Evolutionary conservation across 2,797 vertebrate genomes (phyloP).

Genomic region (Taeniopygia guttata): DNA sequence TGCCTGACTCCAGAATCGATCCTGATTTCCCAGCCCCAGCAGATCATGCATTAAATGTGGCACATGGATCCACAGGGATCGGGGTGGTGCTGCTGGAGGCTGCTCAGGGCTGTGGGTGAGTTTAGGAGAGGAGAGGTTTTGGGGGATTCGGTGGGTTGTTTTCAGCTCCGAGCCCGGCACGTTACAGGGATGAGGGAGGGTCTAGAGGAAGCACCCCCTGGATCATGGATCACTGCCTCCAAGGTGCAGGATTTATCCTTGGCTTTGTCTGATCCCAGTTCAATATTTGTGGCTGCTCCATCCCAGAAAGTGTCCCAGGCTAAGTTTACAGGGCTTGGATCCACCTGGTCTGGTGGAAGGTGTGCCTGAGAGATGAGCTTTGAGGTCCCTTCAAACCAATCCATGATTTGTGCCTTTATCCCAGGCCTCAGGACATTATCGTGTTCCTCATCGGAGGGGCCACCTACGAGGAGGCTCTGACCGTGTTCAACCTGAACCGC

Average conservation of each 20-base stretch:
- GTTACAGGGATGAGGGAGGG: neutral
- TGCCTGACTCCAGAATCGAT: neutral
- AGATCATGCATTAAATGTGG: neutral
- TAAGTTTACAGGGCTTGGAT: neutral
- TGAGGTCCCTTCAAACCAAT: neutral
- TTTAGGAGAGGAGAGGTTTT: neutral
- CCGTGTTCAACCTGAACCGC: constrained; percentile 93
- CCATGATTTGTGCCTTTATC: neutral
- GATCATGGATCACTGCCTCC: neutral
- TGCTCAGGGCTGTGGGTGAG: neutral
- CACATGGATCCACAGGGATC: neutral
- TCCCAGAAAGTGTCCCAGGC: neutral
- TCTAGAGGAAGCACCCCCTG: neutral
- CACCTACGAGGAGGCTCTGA: constrained; percentile 90
- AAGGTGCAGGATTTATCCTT: neutral
- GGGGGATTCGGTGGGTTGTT: neutral
- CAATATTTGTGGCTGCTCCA: neutral
- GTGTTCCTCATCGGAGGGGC: constrained; percentile 92
- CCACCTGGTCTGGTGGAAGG: neutral
- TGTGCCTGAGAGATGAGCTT: neutral
- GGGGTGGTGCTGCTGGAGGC: neutral
- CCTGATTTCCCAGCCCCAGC: neutral
- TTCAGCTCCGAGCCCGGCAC: neutral
- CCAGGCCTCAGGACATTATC: constrained; percentile 89
- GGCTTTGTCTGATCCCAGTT: neutral